phyloP scores from a whole-genome alignment of 37 sponge, comb jelly and placozoan species.

The Chondrilla cf. caribensis region DNA sequence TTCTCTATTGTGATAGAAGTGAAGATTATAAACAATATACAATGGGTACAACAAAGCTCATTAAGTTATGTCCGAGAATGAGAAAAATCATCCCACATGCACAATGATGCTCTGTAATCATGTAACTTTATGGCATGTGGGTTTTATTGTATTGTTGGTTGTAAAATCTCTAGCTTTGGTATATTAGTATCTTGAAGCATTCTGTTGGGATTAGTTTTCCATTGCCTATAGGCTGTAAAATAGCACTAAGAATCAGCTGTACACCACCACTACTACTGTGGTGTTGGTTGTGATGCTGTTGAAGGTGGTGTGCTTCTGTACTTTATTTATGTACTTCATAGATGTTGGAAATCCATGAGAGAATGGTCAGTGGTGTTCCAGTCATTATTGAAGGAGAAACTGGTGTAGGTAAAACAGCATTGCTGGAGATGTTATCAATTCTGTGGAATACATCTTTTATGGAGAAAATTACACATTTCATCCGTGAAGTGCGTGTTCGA shows the following conservation, averaged over 20 bases:
- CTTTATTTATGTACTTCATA: background rate
- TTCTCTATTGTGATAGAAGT: too few relatives aligned
- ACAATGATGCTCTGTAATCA: too few relatives aligned
- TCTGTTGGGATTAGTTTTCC: background rate
- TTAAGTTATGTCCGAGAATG: too few relatives aligned
- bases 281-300: background rate
- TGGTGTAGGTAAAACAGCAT: slow-evolving; percentile 64
- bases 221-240: background rate
- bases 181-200: too few relatives aligned
- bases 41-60: too few relatives aligned
- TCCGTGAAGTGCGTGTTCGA: background rate
- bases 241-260: too few relatives aligned
- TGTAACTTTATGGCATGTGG: too few relatives aligned
- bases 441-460: slow-evolving; percentile 39
- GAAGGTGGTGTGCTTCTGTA: background rate
- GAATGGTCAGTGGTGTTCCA: slow-evolving; percentile 47
- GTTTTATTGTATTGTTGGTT: too few relatives aligned
- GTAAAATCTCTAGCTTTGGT: too few relatives aligned
- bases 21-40: too few relatives aligned
- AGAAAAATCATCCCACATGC: too few relatives aligned
- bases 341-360: slow-evolving; percentile 61
- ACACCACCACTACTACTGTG: background rate
- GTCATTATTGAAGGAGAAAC: slow-evolving; percentile 68
- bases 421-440: slow-evolving; percentile 50
- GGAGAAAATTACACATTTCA: too few relatives aligned